Percentiles rank a stretch among this genome's conserved stretches.
Evolutionary conservation across 1,140 invertebrate genomes (phyloP).

Genomic region (Drosophila ogumai): DNA sequence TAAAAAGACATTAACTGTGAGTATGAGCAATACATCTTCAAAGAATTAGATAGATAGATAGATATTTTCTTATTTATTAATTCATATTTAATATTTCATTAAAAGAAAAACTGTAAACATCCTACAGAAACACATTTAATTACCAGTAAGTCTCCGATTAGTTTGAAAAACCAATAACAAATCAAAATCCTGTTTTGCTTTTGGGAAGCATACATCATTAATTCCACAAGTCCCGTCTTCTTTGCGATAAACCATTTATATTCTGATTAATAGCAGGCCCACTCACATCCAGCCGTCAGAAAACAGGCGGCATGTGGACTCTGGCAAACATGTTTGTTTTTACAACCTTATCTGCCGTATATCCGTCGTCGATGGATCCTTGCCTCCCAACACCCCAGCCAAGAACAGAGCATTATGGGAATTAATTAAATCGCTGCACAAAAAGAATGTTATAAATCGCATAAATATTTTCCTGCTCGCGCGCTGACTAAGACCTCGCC

Average conservation of each 20-base stretch:
- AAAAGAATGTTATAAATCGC: conserved; percentile 49
- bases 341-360: conserved; percentile 46
- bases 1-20: neutral
- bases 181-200: conserved; percentile 8
- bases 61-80: no score
- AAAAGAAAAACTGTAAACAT: neutral
- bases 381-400: neutral
- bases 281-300: conserved; percentile 5
- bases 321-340: conserved; percentile 38
- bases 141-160: neutral
- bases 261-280: conserved; percentile 39
- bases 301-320: conserved; percentile 11
- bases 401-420: conserved; percentile 18
- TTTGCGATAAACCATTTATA: conserved; percentile 31
- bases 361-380: conserved; percentile 30
- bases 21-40: no score
- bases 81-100: neutral
- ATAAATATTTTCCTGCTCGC: conserved; percentile 54
- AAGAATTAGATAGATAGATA: neutral
- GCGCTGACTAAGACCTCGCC: conserved; percentile 49
- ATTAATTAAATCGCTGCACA: conserved; percentile 55
- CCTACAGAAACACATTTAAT: neutral
- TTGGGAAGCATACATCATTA: conserved; percentile 31
- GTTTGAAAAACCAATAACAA: neutral
- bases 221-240: conserved; percentile 22